These are phyloP conservation scores for Celastrina argiolus DNA, from an alignment of 2,888 invertebrate genomes.

Conservation along the genomic window DNA sequence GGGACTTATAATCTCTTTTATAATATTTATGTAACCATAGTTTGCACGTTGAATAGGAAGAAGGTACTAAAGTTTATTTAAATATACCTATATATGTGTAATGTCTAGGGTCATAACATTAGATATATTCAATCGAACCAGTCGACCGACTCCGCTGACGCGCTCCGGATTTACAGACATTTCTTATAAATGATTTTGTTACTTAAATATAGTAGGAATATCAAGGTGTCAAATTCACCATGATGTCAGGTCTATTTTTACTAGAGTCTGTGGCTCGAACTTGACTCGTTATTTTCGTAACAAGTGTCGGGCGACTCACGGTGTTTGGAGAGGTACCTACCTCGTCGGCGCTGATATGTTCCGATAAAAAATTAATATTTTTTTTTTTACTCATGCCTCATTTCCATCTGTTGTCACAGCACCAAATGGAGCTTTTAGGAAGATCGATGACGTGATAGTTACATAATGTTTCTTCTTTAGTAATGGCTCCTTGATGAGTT, in stretches of 20 bases:
- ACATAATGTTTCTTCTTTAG: background rate
- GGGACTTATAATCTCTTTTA: too few relatives aligned
- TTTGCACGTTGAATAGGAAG: too few relatives aligned
- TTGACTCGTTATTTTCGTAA: background rate
- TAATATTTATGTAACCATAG: too few relatives aligned
- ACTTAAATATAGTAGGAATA: background rate
- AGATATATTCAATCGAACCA: background rate
- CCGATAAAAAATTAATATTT: background rate
- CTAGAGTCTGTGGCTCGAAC: background rate
- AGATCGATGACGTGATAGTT: background rate
- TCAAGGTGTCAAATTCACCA: background rate
- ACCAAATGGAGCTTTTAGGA: background rate
- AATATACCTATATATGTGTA: too few relatives aligned
- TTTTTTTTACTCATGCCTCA: background rate
- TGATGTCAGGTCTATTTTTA: background rate
- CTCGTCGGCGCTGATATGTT: background rate
- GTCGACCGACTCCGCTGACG: background rate
- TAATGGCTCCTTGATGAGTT: too few relatives aligned
- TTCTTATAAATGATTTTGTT: background rate
- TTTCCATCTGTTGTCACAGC: background rate
- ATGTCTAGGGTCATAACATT: too few relatives aligned
- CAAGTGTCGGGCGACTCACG: background rate
- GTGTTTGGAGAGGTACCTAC: background rate
- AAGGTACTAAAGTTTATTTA: too few relatives aligned
- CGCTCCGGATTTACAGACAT: background rate